These are phyloP conservation scores for Apis laboriosa DNA, from an alignment of 1,140 invertebrate species.

Conservation along the genomic window DNA sequence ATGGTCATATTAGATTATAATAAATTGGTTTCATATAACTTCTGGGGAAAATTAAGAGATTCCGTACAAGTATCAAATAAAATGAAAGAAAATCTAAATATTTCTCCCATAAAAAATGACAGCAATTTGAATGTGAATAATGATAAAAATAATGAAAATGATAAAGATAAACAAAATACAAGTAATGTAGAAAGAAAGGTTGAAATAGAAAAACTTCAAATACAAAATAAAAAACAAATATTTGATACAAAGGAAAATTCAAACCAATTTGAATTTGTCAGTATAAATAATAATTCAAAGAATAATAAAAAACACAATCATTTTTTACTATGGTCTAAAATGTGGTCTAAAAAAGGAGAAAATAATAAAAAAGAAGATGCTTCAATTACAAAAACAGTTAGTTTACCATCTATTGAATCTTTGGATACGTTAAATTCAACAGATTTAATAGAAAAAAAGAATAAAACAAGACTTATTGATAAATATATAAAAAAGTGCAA, in stretches of 20 bases:
- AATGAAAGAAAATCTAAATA: neutral
- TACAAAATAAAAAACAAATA: neutral
- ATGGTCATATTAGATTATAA: slow-evolving; percentile 83
- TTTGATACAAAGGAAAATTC: neutral
- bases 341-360: slow-evolving; percentile 21
- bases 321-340: slow-evolving; percentile 28
- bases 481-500: slow-evolving; percentile 28
- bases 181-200: neutral
- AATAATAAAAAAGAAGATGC: slow-evolving; percentile 19
- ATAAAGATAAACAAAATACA: neutral
- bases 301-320: slow-evolving; percentile 20
- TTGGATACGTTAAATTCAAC: slow-evolving; percentile 27
- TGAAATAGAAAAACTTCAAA: neutral
- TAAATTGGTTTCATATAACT: slow-evolving; percentile 82
- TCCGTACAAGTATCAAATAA: slow-evolving; percentile 74
- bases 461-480: slow-evolving; percentile 36
- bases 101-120: neutral
- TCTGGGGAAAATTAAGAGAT: slow-evolving; percentile 83
- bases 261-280: neutral
- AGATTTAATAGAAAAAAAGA: neutral
- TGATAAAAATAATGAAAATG: neutral
- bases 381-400: slow-evolving; percentile 20
- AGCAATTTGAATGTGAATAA: neutral
- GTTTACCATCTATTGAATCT: slow-evolving; percentile 42
- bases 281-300: neutral